Conservation (phyloP, 1,140 invertebrate genomes). For the Cydia fagiglandana region DNA sequence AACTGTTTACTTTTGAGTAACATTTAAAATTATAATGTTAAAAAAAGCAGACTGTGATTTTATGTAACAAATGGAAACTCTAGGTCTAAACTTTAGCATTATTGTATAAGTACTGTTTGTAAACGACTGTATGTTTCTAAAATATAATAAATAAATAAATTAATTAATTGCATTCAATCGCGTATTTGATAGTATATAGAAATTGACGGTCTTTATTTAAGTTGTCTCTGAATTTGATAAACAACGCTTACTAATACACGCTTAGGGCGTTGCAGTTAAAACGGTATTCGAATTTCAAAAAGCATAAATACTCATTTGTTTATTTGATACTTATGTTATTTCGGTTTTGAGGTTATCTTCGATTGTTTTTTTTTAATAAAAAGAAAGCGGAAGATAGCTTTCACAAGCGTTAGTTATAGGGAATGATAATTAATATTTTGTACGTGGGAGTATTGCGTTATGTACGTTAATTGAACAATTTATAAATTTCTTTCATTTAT, state of each 20-base stretch:
- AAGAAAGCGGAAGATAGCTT: conserved; percentile 4
- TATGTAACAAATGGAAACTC: no score
- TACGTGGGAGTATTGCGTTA: background rate
- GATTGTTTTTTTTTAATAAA: conserved; percentile 16
- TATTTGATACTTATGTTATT: background rate
- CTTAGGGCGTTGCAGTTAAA: background rate
- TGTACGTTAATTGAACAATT: no score
- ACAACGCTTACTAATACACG: background rate
- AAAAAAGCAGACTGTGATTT: no score
- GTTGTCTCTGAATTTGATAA: background rate
- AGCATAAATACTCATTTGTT: background rate
- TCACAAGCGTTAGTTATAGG: background rate
- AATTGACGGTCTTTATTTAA: background rate
- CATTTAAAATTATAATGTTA: no score
- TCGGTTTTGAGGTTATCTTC: background rate
- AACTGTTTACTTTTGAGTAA: no score
- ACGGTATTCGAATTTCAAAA: background rate
- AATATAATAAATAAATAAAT: no score
- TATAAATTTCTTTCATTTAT: background rate
- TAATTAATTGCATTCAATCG: no score
- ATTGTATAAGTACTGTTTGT: no score
- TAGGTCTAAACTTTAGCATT: no score
- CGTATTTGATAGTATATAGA: background rate
- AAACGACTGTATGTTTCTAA: no score
- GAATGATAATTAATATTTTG: conserved; percentile 1